Percentiles rank a stretch among this genome's conserved stretches.
These are phyloP conservation scores for Rhyacophila evoluta DNA, from an alignment of 2,888 invertebrate species.

Conservation along the genomic window DNA sequence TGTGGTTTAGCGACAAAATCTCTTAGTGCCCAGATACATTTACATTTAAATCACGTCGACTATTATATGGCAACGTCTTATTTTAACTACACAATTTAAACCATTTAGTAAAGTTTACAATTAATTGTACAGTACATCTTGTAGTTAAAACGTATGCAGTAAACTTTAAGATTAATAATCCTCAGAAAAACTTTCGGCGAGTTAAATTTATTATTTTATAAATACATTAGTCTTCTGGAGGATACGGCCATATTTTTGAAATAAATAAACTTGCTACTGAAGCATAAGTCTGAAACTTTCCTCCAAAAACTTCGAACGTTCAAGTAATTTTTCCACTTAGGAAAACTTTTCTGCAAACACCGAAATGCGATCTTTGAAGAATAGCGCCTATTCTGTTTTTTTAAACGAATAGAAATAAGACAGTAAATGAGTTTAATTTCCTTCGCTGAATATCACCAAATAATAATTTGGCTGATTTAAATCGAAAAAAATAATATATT, in stretches of 20 bases:
- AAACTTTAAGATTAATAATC: constrained; percentile 17
- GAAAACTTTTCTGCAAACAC: neutral
- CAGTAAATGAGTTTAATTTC: neutral
- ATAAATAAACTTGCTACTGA: neutral
- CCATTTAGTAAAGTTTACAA: neutral
- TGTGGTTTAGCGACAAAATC: no score
- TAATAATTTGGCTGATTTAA: no score
- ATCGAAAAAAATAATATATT: no score
- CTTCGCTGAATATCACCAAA: no score
- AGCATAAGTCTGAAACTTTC: neutral
- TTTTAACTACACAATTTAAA: neutral
- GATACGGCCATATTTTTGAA: constrained; percentile 12
- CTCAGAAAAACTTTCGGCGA: neutral
- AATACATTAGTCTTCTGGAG: constrained; percentile 15
- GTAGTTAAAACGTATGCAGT: neutral
- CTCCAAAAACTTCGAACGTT: neutral
- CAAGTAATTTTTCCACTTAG: constrained; percentile 18
- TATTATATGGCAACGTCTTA: neutral
- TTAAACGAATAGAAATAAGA: neutral
- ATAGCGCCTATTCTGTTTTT: neutral
- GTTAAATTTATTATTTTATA: constrained; percentile 22
- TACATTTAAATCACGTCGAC: neutral
- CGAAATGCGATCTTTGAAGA: neutral
- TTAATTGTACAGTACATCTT: constrained; percentile 2
- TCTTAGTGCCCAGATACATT: no score